Percentiles rank a stretch among this genome's conserved stretches.
Conservation (phyloP, 2,888 invertebrate species). For the Rhagophthalmus giganteus region DNA sequence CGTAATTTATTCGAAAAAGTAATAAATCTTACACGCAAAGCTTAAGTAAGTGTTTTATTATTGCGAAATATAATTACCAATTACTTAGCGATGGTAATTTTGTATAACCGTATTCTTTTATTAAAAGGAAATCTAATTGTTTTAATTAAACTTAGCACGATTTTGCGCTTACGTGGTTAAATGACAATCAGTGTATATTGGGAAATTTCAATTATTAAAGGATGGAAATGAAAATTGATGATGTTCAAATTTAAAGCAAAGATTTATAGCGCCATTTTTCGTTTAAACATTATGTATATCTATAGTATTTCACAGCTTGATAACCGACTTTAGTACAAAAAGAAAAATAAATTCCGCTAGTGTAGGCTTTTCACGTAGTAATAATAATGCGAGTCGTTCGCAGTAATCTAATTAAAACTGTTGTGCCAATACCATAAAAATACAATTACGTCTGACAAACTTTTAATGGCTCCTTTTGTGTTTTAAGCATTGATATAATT, state of each 20-base stretch:
- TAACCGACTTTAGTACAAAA: constrained; percentile 18
- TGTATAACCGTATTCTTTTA: too few relatives aligned
- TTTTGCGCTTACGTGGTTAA: constrained; percentile 33
- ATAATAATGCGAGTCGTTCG: constrained; percentile 17
- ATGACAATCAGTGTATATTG: constrained; percentile 40
- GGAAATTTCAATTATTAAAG: constrained; percentile 44
- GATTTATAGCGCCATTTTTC: constrained; percentile 26
- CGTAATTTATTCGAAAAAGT: too few relatives aligned
- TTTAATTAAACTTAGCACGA: constrained; percentile 32
- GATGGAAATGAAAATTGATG: constrained; percentile 45
- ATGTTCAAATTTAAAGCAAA: constrained; percentile 30
- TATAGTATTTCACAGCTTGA: constrained; percentile 22
- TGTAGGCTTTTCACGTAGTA: constrained; percentile 13
- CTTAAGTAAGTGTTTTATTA: too few relatives aligned
- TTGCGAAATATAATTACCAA: too few relatives aligned
- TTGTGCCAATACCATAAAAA: constrained; percentile 20
- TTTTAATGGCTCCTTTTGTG: constrained; percentile 28
- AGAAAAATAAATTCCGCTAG: constrained; percentile 6
- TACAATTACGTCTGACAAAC: constrained; percentile 26
- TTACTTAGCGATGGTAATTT: too few relatives aligned
- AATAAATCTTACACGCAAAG: too few relatives aligned
- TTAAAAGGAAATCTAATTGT: too few relatives aligned
- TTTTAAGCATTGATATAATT: constrained; percentile 27
- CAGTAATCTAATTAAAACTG: constrained; percentile 19
- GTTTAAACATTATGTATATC: constrained; percentile 23